These are phyloP conservation scores for Oreochromis grahami DNA, from an alignment of 2,797 vertebrate genomes.

Conservation along the genomic window DNA sequence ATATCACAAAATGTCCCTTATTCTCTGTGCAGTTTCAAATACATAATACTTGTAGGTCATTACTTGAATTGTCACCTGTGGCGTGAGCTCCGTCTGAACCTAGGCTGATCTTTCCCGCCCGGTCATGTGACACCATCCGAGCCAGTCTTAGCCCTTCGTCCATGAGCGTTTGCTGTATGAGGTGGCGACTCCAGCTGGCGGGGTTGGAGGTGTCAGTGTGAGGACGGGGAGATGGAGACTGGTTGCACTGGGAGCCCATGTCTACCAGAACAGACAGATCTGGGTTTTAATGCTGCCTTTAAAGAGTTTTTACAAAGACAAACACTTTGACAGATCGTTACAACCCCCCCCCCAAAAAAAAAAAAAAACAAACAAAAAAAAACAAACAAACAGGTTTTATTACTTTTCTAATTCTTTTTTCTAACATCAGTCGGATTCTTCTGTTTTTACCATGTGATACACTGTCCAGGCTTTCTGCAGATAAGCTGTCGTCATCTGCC, in stretches of 20 bases:
- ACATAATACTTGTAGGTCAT: slow-evolving; percentile 6
- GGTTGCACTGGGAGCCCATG: slow-evolving; percentile 75
- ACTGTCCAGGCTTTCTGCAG: slow-evolving; percentile 88
- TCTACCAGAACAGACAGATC: slow-evolving; percentile 69
- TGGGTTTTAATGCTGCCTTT: slow-evolving; percentile 25
- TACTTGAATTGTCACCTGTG: slow-evolving; percentile 79
- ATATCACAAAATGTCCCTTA: slow-evolving; percentile 12
- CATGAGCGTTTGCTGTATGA: slow-evolving; percentile 97
- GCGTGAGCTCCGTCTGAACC: slow-evolving; percentile 80
- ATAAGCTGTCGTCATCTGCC: slow-evolving; percentile 88
- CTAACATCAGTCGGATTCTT: background rate
- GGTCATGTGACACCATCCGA: slow-evolving; percentile 92
- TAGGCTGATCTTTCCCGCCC: slow-evolving; percentile 83
- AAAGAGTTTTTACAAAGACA: background rate
- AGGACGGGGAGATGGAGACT: slow-evolving; percentile 82
- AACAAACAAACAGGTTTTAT: background rate
- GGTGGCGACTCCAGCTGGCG: slow-evolving; percentile 90
- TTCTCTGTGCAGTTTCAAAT: slow-evolving; percentile 1
- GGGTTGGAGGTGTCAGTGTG: slow-evolving; percentile 81
- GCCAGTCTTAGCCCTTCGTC: slow-evolving; percentile 95
- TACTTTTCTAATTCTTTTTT: background rate
- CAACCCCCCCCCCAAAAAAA: too few species aligned
- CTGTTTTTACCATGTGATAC: slow-evolving; percentile 84
- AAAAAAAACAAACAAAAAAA: too few species aligned
- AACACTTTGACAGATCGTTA: background rate